These are phyloP conservation scores for Dendropsophus ebraccatus DNA, from an alignment of 2,113 vertebrate genomes.

Conservation along the genomic window DNA sequence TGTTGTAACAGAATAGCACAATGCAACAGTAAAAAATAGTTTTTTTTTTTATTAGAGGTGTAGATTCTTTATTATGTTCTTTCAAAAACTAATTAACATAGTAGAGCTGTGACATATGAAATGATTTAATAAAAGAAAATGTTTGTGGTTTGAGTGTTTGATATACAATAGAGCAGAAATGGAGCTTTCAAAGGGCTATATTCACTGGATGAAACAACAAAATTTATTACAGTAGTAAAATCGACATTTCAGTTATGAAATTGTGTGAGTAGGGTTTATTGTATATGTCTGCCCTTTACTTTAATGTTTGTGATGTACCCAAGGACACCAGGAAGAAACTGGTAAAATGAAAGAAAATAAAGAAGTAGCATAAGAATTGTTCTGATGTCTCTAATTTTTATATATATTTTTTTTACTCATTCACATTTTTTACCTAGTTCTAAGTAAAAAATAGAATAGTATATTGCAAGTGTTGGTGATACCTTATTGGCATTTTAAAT, in stretches of 20 bases:
- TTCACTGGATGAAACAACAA: not conserved
- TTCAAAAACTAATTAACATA: not conserved
- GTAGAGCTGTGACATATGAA: not conserved
- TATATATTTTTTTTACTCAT: no score
- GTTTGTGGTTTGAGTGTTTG: not conserved
- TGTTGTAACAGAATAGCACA: not conserved
- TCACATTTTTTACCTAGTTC: no score
- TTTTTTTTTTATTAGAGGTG: no score
- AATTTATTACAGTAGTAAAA: conserved; percentile 10
- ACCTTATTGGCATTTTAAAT: no score
- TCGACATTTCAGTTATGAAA: conserved; percentile 26
- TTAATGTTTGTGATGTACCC: not conserved
- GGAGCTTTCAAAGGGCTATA: not conserved
- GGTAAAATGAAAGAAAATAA: not conserved
- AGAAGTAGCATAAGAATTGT: not conserved
- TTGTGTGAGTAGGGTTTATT: conserved; percentile 10
- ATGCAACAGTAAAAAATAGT: not conserved
- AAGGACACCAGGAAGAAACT: conserved; percentile 12
- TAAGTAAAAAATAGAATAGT: no score
- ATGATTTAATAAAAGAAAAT: not conserved
- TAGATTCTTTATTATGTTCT: not conserved
- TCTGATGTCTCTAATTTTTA: not conserved
- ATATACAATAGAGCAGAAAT: not conserved
- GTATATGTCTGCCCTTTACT: conserved; percentile 9
- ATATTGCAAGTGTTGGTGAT: no score